Evolutionary conservation across 1,140 invertebrate genomes (phyloP), one percentile per base, ranked within the genome.

Genomic region (Drosophila dunni): DNA sequence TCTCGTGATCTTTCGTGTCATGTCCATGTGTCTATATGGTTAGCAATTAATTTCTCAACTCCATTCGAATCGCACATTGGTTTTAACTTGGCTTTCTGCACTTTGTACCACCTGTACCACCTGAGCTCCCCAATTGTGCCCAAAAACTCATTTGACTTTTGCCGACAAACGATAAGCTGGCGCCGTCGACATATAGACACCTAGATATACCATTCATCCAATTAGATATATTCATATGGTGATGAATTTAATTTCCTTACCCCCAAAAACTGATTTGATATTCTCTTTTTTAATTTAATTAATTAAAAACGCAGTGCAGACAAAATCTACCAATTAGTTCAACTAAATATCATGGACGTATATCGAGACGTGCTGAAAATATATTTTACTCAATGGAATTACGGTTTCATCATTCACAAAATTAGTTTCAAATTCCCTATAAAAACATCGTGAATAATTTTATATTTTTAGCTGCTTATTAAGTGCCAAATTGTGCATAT

Each of bases 171-270:
- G 82, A 85, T 85, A 86, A 85, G 75, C 46, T 48, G 81, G 75
- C 81, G 79, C 71, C 71, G 9, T 34, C 48, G 13, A 60, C 24
- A n/a, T 42, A 62, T 38, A 53, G 11, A 60, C 61, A 68, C 46
- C 8, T 34, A 54, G 36, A 54, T 54, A 40, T 70, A 33, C 40
- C 3, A 7, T 58, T 29, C 20, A 44, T 57, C 15, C 3, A 15
- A 50, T 60, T 62, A 2, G 40, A 33, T 29, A 33, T 44, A 58
- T 38, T 40, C 36, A 1, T 9, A 17, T 20, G 9, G 38, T 10
- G 78, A 70, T 85, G 67, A 78, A 85, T 79, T 88, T 79, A 75
- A 89, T 89, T 88, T 88, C 77, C 84, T 84, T 64, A 44, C 11
- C 24, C 38, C 33, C 40, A 29, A 29, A 29, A 38, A 48, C n/a